Conservation (phyloP, 2,797 vertebrate species). For the Hafferia zeledoni region DNA sequence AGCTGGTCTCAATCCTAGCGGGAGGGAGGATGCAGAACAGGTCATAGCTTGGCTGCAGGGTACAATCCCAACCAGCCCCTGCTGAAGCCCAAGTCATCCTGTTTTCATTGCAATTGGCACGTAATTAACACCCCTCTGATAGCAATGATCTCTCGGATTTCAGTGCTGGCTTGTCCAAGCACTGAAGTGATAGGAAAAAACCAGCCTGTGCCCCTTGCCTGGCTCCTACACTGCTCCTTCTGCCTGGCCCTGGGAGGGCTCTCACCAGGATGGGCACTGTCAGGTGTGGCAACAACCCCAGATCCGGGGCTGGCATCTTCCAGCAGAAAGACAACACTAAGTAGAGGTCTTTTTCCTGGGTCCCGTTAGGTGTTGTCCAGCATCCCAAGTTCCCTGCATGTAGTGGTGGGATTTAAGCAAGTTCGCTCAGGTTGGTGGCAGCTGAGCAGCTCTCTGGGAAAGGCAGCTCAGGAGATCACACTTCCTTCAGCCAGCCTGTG, state of each 20-base stretch:
- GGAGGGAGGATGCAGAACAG: not conserved
- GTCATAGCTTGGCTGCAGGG: not conserved
- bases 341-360: not conserved
- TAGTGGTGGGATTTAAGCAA: not conserved
- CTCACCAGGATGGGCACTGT: not conserved
- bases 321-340: not conserved
- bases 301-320: not conserved
- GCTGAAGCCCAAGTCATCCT: not conserved
- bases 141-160: not conserved
- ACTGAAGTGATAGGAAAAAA: not conserved
- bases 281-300: not conserved
- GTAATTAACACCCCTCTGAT: not conserved
- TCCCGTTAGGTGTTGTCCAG: not conserved
- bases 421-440: not conserved
- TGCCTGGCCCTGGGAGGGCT: not conserved
- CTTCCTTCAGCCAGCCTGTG: not conserved
- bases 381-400: not conserved
- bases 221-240: not conserved
- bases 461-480: not conserved
- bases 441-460: not conserved
- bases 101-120: not conserved
- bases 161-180: not conserved
- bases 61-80: not conserved
- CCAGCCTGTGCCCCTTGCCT: not conserved
- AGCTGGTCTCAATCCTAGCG: not conserved